Evolutionary conservation across 2,888 invertebrate species (phyloP).

Genomic region (Julus scanicus): DNA sequence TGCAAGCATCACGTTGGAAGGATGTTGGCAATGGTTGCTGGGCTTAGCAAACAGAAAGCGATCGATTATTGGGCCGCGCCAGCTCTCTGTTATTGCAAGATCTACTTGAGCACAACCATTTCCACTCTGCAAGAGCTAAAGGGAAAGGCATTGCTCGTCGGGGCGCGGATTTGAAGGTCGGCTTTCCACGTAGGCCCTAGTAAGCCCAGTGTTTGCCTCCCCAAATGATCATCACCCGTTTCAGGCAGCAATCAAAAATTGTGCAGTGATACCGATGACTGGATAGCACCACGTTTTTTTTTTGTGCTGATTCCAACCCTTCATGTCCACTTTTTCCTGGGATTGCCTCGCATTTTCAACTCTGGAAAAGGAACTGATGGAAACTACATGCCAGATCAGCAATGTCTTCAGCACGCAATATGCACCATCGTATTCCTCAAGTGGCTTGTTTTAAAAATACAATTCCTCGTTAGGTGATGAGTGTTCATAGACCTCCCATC

Average conservation of each 20-base stretch:
- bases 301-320: neutral
- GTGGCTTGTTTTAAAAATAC: neutral
- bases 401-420: neutral
- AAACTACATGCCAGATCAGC: neutral
- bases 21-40: neutral
- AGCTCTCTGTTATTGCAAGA: neutral
- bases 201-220: neutral
- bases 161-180: neutral
- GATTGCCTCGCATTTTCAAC: neutral
- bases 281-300: neutral
- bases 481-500: too few relatives aligned
- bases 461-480: neutral
- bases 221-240: neutral
- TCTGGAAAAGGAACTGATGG: too few relatives aligned
- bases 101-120: conserved; percentile 3
- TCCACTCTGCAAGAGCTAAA: neutral
- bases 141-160: neutral
- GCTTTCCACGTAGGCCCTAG: neutral
- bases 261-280: neutral
- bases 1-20: neutral
- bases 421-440: neutral
- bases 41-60: neutral
- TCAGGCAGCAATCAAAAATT: neutral
- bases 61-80: neutral
- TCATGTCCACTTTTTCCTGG: neutral